Base-by-base conservation (phyloP, 2,797 vertebrate genomes). In the Delichon dasypus region DNA sequence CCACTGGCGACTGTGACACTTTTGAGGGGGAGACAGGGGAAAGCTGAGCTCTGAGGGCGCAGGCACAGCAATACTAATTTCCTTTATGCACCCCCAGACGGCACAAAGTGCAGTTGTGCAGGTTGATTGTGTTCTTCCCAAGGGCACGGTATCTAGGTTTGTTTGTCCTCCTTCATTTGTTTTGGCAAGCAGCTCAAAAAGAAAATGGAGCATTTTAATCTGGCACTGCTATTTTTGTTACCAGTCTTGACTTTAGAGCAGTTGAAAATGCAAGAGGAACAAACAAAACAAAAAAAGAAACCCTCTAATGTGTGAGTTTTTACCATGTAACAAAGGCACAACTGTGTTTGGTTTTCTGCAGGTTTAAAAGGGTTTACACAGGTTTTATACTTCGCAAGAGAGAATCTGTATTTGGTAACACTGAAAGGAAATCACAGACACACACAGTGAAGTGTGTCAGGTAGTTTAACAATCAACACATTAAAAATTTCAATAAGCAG, bases 151-250 rank as follows among this genome's bases (percentile, higher is more conserved):
- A 42, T 48, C 73, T 32, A 38, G 54, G 36, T 88, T 95, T 94
- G 82, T 90, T 96, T 95, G 70, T 88, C 70, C 29, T 92, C 64
- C 44, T 88, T 53, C n/a, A 26, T 88, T 94, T 78, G 83, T 86
- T 93, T 91, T 91, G 88, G 85, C 90, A 94, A 79, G 48, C 61
- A 90, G 48, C 73, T 90, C 47, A 19, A 44, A 86, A 81, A 55
- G 70, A 84, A 86, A 93, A 88, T 36, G 51, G 64, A 58, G 54
- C 71, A 50, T 89, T 88, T 93, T 78, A 73, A 78, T 90, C 45
- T 77, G 64, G 27, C 22, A 30, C n/a, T 53, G 48, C 71, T 94
- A 38, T 45, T 85, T 45, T 82, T 88, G 42, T 57, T 72, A 51
- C 15, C 54, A 27, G 13, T 61, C 54, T 82, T 84, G 45, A 50